Percentiles rank a stretch among this genome's conserved stretches.
Conservation (phyloP, 2,888 invertebrate species). For the Calameuta filiformis region DNA sequence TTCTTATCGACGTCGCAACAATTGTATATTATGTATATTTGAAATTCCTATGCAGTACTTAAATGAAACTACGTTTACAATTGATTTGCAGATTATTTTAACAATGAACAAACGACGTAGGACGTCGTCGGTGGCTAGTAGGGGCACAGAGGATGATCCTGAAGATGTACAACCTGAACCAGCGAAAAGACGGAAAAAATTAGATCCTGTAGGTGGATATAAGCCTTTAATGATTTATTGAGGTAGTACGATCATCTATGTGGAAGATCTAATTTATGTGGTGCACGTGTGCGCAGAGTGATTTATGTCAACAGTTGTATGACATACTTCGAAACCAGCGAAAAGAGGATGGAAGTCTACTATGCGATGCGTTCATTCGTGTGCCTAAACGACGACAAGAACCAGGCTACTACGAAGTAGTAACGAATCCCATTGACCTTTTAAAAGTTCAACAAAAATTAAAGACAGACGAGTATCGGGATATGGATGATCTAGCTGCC, state of each 20-base stretch:
- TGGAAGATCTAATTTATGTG: background rate
- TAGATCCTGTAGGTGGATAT: conserved; percentile 76
- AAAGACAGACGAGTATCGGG: conserved; percentile 96
- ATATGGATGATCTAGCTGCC: conserved; percentile 88
- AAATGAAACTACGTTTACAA: background rate
- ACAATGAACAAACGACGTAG: conserved; percentile 83
- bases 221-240: background rate
- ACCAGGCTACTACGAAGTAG: conserved; percentile 91
- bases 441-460: conserved; percentile 95
- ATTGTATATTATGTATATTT: background rate
- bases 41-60: background rate
- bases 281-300: conserved; percentile 70
- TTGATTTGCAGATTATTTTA: conserved; percentile 33
- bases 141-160: conserved; percentile 78
- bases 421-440: conserved; percentile 94
- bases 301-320: conserved; percentile 91
- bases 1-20: background rate
- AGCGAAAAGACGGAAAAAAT: conserved; percentile 74
- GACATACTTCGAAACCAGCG: conserved; percentile 91
- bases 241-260: background rate
- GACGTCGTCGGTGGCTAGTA: conserved; percentile 85
- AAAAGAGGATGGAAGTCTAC: conserved; percentile 88
- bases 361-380: conserved; percentile 95
- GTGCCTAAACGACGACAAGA: conserved; percentile 94
- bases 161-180: conserved; percentile 72